phyloP scores from a whole-genome alignment of 2,888 invertebrate genomes.

The Erebia epiphron region DNA sequence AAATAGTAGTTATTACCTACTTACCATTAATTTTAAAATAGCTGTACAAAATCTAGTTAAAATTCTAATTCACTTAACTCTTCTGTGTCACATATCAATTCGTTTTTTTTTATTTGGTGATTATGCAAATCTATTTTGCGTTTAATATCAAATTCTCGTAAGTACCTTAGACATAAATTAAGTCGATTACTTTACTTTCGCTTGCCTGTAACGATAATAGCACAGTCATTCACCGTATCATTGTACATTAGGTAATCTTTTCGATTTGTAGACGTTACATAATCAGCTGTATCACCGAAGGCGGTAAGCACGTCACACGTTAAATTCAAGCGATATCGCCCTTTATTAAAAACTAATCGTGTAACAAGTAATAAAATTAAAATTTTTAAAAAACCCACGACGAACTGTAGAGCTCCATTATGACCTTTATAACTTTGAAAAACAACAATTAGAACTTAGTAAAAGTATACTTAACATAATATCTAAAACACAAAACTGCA shows the following conservation, averaged over 20 bases:
- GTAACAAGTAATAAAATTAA: too few species aligned
- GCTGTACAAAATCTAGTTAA: not conserved
- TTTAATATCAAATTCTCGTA: constrained; percentile 13
- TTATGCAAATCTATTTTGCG: not conserved
- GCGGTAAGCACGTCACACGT: constrained; percentile 48
- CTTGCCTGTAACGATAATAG: constrained; percentile 31
- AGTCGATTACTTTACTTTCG: constrained; percentile 34
- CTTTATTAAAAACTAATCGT: constrained; percentile 8
- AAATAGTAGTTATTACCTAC: not conserved
- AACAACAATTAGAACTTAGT: too few species aligned
- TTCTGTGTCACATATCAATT: constrained; percentile 1
- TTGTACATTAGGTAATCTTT: constrained; percentile 47
- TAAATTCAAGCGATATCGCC: constrained; percentile 39
- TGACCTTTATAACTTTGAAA: too few species aligned
- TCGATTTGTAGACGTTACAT: constrained; percentile 52
- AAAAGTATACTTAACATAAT: too few species aligned
- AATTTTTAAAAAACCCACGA: too few species aligned
- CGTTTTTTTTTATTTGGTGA: not conserved
- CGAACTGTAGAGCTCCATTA: too few species aligned
- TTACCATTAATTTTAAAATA: not conserved
- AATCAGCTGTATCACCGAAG: constrained; percentile 48
- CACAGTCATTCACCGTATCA: constrained; percentile 32
- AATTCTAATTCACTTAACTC: not conserved
- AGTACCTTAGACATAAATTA: constrained; percentile 18
- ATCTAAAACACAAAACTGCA: too few species aligned